Conservation (phyloP, 2,888 invertebrate genomes). For the Eumacrocentrus americanus region DNA sequence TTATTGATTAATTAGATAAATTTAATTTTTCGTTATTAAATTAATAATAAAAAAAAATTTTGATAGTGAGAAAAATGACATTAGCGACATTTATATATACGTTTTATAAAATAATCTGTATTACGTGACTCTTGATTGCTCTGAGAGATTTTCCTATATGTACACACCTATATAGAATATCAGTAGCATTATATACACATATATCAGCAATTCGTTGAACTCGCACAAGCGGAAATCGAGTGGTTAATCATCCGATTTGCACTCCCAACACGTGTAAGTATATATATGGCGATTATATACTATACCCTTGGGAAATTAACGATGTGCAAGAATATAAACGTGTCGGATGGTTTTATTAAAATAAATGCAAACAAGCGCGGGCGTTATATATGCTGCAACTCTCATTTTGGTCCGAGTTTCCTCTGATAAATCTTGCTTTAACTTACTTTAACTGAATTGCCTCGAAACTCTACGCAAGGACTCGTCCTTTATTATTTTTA, state of each 20-base stretch:
- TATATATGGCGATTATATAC: no score
- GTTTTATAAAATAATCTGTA: no score
- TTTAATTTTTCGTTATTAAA: background rate
- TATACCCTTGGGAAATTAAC: conserved; percentile 23
- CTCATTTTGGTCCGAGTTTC: no score
- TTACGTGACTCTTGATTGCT: background rate
- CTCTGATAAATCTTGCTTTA: no score
- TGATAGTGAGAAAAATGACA: no score
- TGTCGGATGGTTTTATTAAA: conserved; percentile 11
- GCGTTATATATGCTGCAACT: no score
- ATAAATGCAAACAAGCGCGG: conserved; percentile 5
- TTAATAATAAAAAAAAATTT: no score
- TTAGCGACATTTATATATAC: no score
- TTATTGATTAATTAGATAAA: background rate
- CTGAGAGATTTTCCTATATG: background rate
- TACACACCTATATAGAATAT: background rate
- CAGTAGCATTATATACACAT: background rate
- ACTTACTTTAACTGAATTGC: no score
- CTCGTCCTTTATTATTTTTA: no score
- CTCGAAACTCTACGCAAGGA: no score
- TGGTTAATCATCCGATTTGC: conserved; percentile 18
- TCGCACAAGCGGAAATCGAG: conserved; percentile 6
- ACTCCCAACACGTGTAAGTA: conserved; percentile 9
- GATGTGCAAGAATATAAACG: background rate
- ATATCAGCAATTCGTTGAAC: background rate